Conservation (phyloP, 2,797 vertebrate species). For the Karalla daura region DNA sequence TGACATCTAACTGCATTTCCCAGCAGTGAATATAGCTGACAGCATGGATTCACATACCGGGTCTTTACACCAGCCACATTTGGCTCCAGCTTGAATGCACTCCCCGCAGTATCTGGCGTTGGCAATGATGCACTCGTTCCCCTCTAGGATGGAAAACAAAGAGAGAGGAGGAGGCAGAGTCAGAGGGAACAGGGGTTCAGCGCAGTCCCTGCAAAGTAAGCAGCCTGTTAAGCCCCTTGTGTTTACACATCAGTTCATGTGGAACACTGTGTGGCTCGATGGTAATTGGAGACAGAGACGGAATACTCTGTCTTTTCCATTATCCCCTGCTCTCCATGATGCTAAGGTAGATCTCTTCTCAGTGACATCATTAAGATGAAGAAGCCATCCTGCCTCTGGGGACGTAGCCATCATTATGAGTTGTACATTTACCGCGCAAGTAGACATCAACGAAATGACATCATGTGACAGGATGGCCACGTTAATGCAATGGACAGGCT, state of each 20-base stretch:
- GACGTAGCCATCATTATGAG: slow-evolving; percentile 15
- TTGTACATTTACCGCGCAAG: neutral
- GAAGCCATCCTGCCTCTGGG: neutral
- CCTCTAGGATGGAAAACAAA: slow-evolving; percentile 85
- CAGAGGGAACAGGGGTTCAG: slow-evolving; percentile 31
- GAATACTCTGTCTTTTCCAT: slow-evolving; percentile 68
- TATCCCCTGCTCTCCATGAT: slow-evolving; percentile 25
- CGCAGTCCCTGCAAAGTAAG: slow-evolving; percentile 50
- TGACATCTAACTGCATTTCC: slow-evolving; percentile 18
- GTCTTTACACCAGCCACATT: slow-evolving; percentile 97
- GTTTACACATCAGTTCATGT: slow-evolving; percentile 60
- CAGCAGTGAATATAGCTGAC: slow-evolving; percentile 26
- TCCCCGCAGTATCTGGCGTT: slow-evolving; percentile 96
- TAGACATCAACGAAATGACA: slow-evolving; percentile 25
- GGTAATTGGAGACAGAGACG: slow-evolving; percentile 61
- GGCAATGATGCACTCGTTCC: slow-evolving; percentile 94
- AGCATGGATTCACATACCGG: slow-evolving; percentile 83
- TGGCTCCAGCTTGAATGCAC: slow-evolving; percentile 96
- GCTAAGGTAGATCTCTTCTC: slow-evolving; percentile 46
- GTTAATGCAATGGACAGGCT: neutral
- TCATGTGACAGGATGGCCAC: slow-evolving; percentile 11
- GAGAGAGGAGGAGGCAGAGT: slow-evolving; percentile 40
- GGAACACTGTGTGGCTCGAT: slow-evolving; percentile 45
- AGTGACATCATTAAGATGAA: slow-evolving; percentile 39
- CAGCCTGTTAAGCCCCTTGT: slow-evolving; percentile 53